Conservation (phyloP, 2,888 invertebrate species). For the Lasioglossum figueresi region DNA sequence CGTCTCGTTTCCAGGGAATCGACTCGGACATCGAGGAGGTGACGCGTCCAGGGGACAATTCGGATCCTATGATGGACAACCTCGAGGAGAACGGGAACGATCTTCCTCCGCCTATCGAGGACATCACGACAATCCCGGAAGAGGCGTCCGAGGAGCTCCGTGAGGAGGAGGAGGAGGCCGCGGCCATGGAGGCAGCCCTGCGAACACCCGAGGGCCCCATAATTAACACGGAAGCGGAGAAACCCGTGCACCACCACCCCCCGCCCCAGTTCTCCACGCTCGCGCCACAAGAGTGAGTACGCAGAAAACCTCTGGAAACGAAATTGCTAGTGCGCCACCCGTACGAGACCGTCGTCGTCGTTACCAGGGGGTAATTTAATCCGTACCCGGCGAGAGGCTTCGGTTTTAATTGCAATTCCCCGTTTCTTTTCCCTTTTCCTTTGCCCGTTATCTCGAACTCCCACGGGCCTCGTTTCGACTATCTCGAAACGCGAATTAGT, state of each 20-base stretch:
- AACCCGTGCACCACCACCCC: constrained; percentile 55
- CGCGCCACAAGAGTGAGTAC: constrained; percentile 71
- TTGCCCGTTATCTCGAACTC: background rate
- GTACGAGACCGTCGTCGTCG: constrained; percentile 16
- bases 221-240: constrained; percentile 75
- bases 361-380: constrained; percentile 35
- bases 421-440: background rate
- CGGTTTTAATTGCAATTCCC: constrained; percentile 40
- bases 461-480: background rate
- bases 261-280: constrained; percentile 47
- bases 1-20: constrained; percentile 86
- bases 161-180: constrained; percentile 84
- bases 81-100: constrained; percentile 79
- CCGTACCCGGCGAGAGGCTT: background rate
- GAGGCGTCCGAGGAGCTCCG: constrained; percentile 86
- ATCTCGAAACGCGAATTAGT: constrained; percentile 12
- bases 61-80: constrained; percentile 82
- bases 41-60: constrained; percentile 88
- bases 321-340: constrained; percentile 29
- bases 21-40: constrained; percentile 96
- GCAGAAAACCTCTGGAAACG: constrained; percentile 28
- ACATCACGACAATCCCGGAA: constrained; percentile 84
- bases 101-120: constrained; percentile 79
- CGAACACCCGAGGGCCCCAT: constrained; percentile 72
- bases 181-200: constrained; percentile 82